Percentiles rank a stretch among this genome's conserved stretches.
Conservation (phyloP, 2,797 vertebrate species). For the Coendou prehensilis region DNA sequence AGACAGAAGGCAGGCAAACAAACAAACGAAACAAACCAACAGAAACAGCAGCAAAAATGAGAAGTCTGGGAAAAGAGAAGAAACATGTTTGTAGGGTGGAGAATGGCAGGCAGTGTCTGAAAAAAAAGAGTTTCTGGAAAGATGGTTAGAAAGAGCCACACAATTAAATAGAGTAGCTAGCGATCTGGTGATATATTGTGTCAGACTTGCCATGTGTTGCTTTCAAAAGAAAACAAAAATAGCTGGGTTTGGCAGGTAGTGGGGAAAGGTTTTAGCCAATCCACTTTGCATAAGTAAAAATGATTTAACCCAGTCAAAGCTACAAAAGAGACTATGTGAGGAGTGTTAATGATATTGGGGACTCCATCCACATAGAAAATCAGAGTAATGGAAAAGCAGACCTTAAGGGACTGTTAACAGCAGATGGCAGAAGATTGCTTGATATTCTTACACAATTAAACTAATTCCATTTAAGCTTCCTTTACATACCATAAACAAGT, state of each 20-base stretch:
- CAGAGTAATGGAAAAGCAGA: constrained; percentile 84
- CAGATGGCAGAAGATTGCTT: constrained; percentile 82
- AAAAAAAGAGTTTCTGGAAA: neutral
- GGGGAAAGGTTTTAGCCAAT: constrained; percentile 60
- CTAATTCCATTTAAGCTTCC: constrained; percentile 88
- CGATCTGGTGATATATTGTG: neutral
- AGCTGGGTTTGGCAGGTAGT: constrained; percentile 37
- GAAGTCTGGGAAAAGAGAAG: neutral
- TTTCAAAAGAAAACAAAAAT: constrained; percentile 52
- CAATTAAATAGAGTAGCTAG: neutral
- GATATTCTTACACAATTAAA: constrained; percentile 86
- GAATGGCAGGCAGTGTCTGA: neutral
- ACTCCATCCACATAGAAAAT: constrained; percentile 83
- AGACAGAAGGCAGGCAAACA: neutral
- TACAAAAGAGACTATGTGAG: constrained; percentile 68
- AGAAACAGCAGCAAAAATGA: neutral
- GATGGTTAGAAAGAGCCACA: neutral
- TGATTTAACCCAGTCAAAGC: constrained; percentile 67
- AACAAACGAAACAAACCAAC: neutral
- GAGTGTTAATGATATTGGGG: constrained; percentile 60
- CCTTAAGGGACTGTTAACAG: constrained; percentile 80
- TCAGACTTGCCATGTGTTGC: neutral
- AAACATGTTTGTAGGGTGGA: neutral
- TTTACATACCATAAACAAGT: constrained; percentile 86
- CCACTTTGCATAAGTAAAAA: constrained; percentile 75